phyloP scores from a whole-genome alignment of 2,888 invertebrate species.

The Cabera pusaria region DNA sequence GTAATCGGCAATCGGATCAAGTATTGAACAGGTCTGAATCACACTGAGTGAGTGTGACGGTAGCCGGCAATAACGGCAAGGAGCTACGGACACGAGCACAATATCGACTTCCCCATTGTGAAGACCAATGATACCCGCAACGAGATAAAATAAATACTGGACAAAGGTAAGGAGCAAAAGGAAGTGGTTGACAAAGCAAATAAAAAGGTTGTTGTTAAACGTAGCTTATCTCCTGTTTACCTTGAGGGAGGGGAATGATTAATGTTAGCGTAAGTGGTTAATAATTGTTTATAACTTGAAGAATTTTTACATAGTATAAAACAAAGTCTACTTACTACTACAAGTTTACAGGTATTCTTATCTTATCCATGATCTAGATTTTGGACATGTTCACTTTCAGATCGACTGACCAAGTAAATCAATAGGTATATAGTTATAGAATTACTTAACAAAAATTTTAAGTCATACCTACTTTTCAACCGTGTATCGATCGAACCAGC shows the following conservation, averaged over 20 bases:
- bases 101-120: slow-evolving; percentile 32
- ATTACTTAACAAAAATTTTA: too few species aligned
- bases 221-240: slow-evolving; percentile 27
- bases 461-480: too few species aligned
- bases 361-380: too few species aligned
- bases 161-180: slow-evolving; percentile 30
- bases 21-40: slow-evolving; percentile 22
- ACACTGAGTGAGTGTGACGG: slow-evolving; percentile 22
- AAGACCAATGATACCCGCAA: slow-evolving; percentile 28
- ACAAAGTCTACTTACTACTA: too few species aligned
- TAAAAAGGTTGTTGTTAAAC: slow-evolving; percentile 25
- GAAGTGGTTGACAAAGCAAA: slow-evolving; percentile 31
- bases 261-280: slow-evolving; percentile 12
- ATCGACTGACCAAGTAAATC: too few species aligned
- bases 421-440: too few species aligned
- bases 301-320: too few species aligned
- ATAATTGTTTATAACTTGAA: slow-evolving; percentile 4
- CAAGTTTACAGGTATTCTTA: too few species aligned
- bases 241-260: slow-evolving; percentile 17
- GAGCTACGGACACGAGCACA: slow-evolving; percentile 25
- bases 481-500: too few species aligned
- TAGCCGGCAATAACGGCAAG: slow-evolving; percentile 23
- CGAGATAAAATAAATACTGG: slow-evolving; percentile 33
- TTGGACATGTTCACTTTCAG: too few species aligned
- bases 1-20: slow-evolving; percentile 31